These are phyloP conservation scores for Cairina moschata DNA, from an alignment of 2,113 vertebrate species.

Conservation along the genomic window DNA sequence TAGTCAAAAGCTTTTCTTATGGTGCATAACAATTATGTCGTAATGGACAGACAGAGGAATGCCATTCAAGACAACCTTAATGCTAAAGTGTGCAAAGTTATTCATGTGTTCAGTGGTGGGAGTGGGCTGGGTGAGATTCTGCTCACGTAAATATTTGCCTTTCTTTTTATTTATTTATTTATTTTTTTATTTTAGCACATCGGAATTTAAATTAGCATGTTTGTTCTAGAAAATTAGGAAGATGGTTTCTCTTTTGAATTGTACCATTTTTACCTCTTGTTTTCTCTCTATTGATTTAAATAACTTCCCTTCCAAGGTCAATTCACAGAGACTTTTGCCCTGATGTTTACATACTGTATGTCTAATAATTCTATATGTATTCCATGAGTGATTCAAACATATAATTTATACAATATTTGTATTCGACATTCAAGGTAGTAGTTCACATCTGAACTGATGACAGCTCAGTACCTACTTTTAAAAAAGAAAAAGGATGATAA, in stretches of 20 bases:
- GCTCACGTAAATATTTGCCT: constrained; percentile 8
- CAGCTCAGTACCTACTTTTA: not conserved
- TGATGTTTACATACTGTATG: constrained; percentile 11
- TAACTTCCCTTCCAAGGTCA: constrained; percentile 35
- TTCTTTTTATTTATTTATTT: not conserved
- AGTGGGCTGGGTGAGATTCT: not conserved
- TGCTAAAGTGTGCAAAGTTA: constrained; percentile 4
- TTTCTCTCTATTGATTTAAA: constrained; percentile 33
- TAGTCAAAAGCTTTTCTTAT: not conserved
- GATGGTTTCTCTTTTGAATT: not conserved
- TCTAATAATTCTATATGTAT: constrained; percentile 60
- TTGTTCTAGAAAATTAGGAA: constrained; percentile 15
- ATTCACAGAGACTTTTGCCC: constrained; percentile 35
- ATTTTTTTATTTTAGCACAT: not conserved
- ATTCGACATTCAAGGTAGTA: not conserved
- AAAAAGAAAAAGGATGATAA: not conserved
- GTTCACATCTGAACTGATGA: not conserved
- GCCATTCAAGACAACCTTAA: not conserved
- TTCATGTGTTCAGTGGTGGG: not conserved
- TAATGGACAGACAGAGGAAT: not conserved
- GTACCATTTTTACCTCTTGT: constrained; percentile 9
- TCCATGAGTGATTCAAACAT: constrained; percentile 23
- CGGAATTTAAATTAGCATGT: constrained; percentile 16
- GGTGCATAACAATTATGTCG: not conserved
- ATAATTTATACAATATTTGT: constrained; percentile 50